Evolutionary conservation across 30 jellyfish, hydroid and myxozoan species (phyloP).

Genomic region (Morbakka virulenta): DNA sequence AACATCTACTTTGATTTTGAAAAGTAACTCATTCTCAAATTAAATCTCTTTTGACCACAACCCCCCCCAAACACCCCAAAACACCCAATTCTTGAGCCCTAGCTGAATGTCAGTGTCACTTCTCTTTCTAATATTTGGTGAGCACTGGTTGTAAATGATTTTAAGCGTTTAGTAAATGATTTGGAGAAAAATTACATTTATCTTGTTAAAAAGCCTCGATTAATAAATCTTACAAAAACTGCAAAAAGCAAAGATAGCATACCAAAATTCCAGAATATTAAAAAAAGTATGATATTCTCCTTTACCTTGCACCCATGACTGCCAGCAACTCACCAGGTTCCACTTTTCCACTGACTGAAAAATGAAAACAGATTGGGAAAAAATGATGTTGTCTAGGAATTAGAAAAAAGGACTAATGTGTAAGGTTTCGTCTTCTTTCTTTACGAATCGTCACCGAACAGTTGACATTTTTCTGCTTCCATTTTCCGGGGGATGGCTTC

Average conservation of each 20-base stretch:
- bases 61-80: no score
- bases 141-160: background rate
- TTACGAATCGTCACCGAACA: no score
- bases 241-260: background rate
- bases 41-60: no score
- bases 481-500: no score
- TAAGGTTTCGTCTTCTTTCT: conserved; percentile 3
- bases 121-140: background rate
- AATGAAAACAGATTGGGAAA: background rate
- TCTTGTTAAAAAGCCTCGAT: background rate
- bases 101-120: no score
- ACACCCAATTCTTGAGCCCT: no score
- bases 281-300: no score
- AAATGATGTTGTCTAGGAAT: background rate
- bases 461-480: no score
- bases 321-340: conserved; percentile 89
- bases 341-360: conserved; percentile 74
- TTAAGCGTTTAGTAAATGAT: background rate
- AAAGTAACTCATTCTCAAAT: no score
- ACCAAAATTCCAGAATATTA: background rate
- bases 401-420: background rate
- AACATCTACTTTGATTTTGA: no score
- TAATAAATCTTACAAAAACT: background rate
- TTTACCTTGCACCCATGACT: conserved; percentile 96
- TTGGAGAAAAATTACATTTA: background rate